Percentiles rank a stretch among this genome's conserved stretches.
Conservation (phyloP, 2,888 invertebrate species). For the Alcis repandata region DNA sequence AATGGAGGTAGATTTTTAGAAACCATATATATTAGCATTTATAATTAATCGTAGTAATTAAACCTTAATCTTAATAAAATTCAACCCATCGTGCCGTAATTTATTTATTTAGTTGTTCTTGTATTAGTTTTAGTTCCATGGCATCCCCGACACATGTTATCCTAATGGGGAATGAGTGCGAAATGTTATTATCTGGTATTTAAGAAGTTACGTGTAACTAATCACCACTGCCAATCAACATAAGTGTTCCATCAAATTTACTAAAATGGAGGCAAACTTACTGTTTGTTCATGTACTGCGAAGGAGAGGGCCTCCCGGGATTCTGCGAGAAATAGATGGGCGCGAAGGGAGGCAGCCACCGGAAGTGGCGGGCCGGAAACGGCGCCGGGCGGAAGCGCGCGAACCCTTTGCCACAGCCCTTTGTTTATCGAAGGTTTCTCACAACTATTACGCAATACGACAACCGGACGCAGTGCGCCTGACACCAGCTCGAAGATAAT, state of each 20-base stretch:
- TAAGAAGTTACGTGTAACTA: too few relatives aligned
- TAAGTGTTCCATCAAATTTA: constrained; percentile 11
- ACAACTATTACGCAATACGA: constrained; percentile 64
- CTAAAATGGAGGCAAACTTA: constrained; percentile 22
- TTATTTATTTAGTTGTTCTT: too few relatives aligned
- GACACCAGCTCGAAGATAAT: constrained; percentile 49
- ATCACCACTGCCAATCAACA: constrained; percentile 11
- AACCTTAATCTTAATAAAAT: too few relatives aligned
- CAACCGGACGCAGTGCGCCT: constrained; percentile 57
- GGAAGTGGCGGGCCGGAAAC: constrained; percentile 75
- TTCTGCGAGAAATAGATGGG: constrained; percentile 48
- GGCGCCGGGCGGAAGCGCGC: constrained; percentile 74
- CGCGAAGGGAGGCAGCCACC: constrained; percentile 37
- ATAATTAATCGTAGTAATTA: too few relatives aligned
- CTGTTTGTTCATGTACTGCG: constrained; percentile 27
- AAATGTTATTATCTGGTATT: too few relatives aligned
- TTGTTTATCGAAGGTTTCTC: constrained; percentile 73
- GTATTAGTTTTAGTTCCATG: too few relatives aligned
- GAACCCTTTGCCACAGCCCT: constrained; percentile 77
- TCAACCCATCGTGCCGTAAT: too few relatives aligned
- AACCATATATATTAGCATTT: too few relatives aligned
- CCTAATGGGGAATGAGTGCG: too few relatives aligned
- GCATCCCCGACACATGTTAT: too few relatives aligned
- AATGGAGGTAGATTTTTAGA: too few relatives aligned
- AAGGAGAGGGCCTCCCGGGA: constrained; percentile 50